Base-by-base conservation (phyloP, 2,797 vertebrate genomes). In the Lagodon rhomboides region DNA sequence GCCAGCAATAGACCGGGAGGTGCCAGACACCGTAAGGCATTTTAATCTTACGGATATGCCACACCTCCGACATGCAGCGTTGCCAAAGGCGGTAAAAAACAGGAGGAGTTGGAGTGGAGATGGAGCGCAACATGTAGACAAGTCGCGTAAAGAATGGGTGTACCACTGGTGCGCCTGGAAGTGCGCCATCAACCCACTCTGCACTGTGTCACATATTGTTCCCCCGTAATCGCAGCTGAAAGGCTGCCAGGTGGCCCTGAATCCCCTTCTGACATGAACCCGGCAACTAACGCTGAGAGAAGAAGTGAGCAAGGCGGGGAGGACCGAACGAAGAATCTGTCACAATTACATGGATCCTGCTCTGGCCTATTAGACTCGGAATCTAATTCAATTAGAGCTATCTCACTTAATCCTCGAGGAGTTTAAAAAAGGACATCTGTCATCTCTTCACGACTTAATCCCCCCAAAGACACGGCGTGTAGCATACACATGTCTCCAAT, bases 391-490 rank as follows among this genome's bases (percentile, higher is more conserved):
- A 81, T 87, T 78, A 75, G 3, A 41, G 25, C 65, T 50, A 86
- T 74, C 79, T 75, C 46, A 77, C 67, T 61, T 84, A 89, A 90
- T 91, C 87, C 85, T 66, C 77, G 58, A 66, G 59, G 8, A 58
- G 73, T 59, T 87, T 72, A 65, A 73, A 85, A 82, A 86, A 61
- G 65, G 56, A 82, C 66, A 87, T 84, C 76, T 71, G 85, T 80
- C 90, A 89, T 87, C 77, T 80, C 73, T 80, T 56, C 79, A 68
- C 73, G 85, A 76, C 64, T 68, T 86, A 89, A 89, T 85, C 68
- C 62, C 51, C 64, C 60, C 49, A 22, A 80, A 89, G 59, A 86
- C 63, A 74, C 51, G 77, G 46, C 46, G 59, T 67, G 61, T 69
- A 68, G 50, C 61, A 22, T 62, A 59, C 75, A 75, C 50, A 64